Evolutionary conservation across 2,888 invertebrate genomes (phyloP).

Genomic region (Rhynchonema sp.): DNA sequence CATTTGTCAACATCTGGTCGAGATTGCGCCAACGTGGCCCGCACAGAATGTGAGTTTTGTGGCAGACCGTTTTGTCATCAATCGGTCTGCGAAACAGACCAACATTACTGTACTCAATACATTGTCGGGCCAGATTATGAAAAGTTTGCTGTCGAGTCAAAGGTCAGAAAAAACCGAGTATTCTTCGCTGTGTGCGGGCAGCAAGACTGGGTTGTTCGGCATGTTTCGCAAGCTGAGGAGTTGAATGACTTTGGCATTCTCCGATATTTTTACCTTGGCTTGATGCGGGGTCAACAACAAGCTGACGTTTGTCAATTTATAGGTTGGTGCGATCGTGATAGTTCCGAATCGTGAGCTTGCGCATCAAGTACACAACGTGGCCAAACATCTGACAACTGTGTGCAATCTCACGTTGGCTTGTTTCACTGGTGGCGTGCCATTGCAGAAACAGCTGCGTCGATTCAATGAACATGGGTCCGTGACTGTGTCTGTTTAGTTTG

Average conservation of each 20-base stretch:
- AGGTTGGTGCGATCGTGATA: constrained; percentile 65
- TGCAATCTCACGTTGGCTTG: constrained; percentile 10
- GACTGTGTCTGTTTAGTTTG: not conserved
- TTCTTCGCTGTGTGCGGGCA: too few relatives aligned
- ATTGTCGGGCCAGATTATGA: too few relatives aligned
- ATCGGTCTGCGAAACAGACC: constrained; percentile 8
- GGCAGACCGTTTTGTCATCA: too few relatives aligned
- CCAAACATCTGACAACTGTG: constrained; percentile 15
- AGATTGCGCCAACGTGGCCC: not conserved
- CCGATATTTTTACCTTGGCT: too few relatives aligned
- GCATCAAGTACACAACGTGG: constrained; percentile 52
- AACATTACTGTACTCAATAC: too few relatives aligned
- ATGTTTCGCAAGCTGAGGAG: too few relatives aligned
- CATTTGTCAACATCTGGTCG: constrained; percentile 49
- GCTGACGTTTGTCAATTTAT: too few relatives aligned
- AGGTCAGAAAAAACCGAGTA: too few relatives aligned
- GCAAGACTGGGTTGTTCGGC: too few relatives aligned
- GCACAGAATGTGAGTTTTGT: constrained; percentile 13
- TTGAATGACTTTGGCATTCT: too few relatives aligned
- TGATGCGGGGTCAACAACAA: too few relatives aligned
- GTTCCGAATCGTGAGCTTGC: constrained; percentile 91
- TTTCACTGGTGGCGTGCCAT: constrained; percentile 47
- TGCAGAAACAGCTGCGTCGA: not conserved
- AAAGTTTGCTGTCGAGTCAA: too few relatives aligned
- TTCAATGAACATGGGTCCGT: constrained; percentile 2